Base-by-base conservation (phyloP, 2,797 vertebrate species). In the Acrossocheilus fasciatus region DNA sequence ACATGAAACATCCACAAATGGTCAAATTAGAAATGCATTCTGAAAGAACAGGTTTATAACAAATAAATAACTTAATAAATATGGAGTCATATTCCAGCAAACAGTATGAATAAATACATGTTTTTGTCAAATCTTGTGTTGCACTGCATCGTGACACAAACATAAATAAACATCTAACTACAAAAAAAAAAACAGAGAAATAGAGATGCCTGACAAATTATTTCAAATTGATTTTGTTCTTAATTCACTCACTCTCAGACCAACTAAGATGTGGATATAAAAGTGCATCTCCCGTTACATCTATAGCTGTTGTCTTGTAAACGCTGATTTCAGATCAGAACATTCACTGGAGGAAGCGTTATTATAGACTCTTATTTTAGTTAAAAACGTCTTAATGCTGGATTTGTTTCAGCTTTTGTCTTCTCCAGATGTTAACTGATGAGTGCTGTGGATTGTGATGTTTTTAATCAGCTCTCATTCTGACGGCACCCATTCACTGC, bases 101-200 rank as follows among this genome's bases (percentile, higher is more conserved):
- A 72, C 81, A 23, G 54, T 54, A 39, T 81, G 52, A 52, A 62
- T n/a, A 41, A 9, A 73, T 82, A 68, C 62, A 69, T 69, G 73
- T 83, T 77, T 66, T 43, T 15, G 73, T 66, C 20, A 1, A 79
- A 89, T 87, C 81, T 89, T 89, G 88, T 89, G n/a, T 10, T 50
- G 72, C 34, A 20, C 18, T 30, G 62, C 59, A 72, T n/a, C 4
- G 4, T 4, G 6, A 23, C 14, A 34, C 39, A 30, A 1, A 50
- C 4, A 9, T 17, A 47, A 6, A 70, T 73, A 57, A 39, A 47
- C 41, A 34, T 87, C 18, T 57, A 39, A 80, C 36, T 17, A 57
- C 10, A 47, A 17, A 18, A 43, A 43, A 80, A 34, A 34, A 34
- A 34, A 3, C 2, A 34, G 3, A 47, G 1, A 20, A 45, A 73